These are phyloP conservation scores for Rhea americana DNA, from an alignment of 2,113 vertebrate species.

Conservation along the genomic window DNA sequence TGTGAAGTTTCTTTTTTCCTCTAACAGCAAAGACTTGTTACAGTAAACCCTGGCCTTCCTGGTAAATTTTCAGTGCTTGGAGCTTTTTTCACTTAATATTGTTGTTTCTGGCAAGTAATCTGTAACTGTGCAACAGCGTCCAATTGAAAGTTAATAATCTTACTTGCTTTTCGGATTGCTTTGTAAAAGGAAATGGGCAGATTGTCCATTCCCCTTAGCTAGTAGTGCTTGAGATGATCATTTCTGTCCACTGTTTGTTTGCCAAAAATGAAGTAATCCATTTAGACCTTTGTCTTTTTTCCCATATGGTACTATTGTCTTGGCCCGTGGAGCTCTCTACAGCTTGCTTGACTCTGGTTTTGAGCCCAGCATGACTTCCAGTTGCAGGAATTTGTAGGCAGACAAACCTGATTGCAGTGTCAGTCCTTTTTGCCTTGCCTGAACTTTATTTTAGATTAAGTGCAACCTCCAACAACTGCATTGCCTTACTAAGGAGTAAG, in stretches of 20 bases:
- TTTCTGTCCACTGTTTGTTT: background rate
- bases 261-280: background rate
- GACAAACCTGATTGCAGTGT: background rate
- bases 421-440: background rate
- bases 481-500: background rate
- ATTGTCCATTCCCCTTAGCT: slow-evolving; percentile 24
- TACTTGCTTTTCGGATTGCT: slow-evolving; percentile 10
- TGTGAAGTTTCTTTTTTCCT: background rate
- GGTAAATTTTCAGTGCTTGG: background rate
- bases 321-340: background rate
- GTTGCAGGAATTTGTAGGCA: background rate
- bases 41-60: background rate
- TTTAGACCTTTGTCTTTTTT: background rate
- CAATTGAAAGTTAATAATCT: slow-evolving; percentile 14
- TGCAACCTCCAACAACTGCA: background rate
- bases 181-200: background rate
- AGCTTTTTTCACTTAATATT: background rate
- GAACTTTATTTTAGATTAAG: background rate
- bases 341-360: background rate
- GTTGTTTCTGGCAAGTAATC: background rate
- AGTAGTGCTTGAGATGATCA: background rate
- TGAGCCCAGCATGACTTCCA: background rate
- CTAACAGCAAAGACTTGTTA: background rate
- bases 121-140: background rate
- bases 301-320: background rate